Conservation (phyloP, 2,888 invertebrate species). For the Dysmachus trigonus region DNA sequence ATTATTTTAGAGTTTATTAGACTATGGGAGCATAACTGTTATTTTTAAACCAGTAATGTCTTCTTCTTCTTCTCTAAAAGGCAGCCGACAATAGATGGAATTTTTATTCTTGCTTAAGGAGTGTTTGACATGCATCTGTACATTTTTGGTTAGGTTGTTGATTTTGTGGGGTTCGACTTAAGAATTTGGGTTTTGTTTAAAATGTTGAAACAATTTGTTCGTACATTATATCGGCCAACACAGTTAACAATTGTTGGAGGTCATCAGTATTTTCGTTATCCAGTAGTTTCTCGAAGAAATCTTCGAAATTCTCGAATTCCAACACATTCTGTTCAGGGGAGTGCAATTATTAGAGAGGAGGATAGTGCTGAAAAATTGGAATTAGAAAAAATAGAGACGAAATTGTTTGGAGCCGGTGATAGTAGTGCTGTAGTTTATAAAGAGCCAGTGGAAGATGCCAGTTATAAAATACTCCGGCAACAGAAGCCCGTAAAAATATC, state of each 20-base stretch:
- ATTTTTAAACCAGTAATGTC: too few relatives aligned
- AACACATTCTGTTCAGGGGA: neutral
- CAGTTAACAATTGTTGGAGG: too few relatives aligned
- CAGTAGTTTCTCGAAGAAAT: neutral
- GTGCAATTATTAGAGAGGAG: neutral
- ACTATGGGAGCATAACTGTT: too few relatives aligned
- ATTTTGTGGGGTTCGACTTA: neutral
- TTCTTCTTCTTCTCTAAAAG: too few relatives aligned
- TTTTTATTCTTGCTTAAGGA: neutral
- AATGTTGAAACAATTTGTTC: neutral
- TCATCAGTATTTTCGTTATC: neutral
- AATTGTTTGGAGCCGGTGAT: neutral
- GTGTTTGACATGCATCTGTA: neutral
- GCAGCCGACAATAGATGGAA: too few relatives aligned
- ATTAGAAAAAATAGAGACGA: neutral
- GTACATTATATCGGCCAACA: neutral
- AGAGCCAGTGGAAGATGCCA: neutral
- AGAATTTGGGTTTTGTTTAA: neutral
- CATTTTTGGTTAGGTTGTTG: neutral
- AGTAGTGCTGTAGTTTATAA: neutral
- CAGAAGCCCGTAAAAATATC: slow-evolving; percentile 53
- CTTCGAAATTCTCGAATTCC: neutral
- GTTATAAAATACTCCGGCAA: neutral
- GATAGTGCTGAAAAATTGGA: neutral
- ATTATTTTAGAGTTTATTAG: too few relatives aligned